Percentiles rank a stretch among this genome's conserved stretches.
phyloP scores from a whole-genome alignment of 2,888 invertebrate species.

The Eristalis pertinax region DNA sequence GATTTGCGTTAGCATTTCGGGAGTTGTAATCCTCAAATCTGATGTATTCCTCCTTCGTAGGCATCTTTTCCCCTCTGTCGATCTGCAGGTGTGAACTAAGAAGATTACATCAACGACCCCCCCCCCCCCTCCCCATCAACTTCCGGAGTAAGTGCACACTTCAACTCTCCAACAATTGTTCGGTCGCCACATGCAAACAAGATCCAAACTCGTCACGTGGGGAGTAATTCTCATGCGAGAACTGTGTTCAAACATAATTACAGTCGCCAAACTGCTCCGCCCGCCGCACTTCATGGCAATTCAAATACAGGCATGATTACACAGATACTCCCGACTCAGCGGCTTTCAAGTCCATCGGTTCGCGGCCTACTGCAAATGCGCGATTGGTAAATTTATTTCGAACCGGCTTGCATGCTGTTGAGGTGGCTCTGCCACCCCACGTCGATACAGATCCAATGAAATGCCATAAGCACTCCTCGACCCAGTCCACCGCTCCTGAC shows the following conservation, averaged over 20 bases:
- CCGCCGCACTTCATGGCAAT: background rate
- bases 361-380: background rate
- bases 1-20: background rate
- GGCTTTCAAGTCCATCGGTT: background rate
- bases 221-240: background rate
- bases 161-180: background rate
- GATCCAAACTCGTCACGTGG: background rate
- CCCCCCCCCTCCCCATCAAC: background rate
- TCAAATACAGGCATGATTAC: too few relatives aligned
- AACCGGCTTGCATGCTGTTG: conserved; percentile 12
- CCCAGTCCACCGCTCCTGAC: background rate
- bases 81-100: background rate
- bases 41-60: background rate
- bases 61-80: background rate
- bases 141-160: background rate
- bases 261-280: background rate
- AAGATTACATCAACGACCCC: background rate
- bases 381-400: background rate
- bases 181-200: background rate
- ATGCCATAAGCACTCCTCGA: background rate
- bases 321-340: too few relatives aligned
- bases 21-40: background rate
- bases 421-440: background rate
- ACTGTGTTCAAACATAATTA: background rate
- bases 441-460: background rate